A percentile compares a stretch with the other conserved stretches of the same genome.
Evolutionary conservation across 2,888 invertebrate species (phyloP).

Genomic region (Isoperla grammatica): DNA sequence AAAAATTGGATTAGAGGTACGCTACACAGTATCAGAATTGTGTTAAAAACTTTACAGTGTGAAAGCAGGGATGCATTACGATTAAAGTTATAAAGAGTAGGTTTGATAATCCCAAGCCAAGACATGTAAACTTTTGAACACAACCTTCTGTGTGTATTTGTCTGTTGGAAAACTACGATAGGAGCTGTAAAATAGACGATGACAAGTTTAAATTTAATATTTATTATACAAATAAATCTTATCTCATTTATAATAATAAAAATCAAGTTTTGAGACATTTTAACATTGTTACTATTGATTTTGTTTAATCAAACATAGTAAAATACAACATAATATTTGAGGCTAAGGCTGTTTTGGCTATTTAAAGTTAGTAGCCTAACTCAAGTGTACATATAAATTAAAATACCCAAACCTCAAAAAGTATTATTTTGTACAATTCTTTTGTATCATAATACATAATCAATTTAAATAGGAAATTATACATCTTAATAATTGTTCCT

Average conservation of each 20-base stretch:
- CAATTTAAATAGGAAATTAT: background rate
- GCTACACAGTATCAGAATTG: too few relatives aligned
- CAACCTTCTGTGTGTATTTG: too few relatives aligned
- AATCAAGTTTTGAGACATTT: background rate
- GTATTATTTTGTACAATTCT: background rate
- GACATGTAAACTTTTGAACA: too few relatives aligned
- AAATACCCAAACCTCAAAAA: constrained; percentile 1
- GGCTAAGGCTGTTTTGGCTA: background rate
- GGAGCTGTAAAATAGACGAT: too few relatives aligned
- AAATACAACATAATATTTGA: constrained; percentile 6
- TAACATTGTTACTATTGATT: background rate
- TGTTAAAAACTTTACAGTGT: too few relatives aligned
- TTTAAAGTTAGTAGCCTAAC: background rate
- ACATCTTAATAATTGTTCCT: background rate
- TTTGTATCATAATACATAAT: background rate
- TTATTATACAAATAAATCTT: constrained; percentile 28
- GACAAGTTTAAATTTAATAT: constrained; percentile 5
- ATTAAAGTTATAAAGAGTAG: too few relatives aligned
- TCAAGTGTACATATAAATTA: background rate
- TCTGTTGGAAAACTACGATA: too few relatives aligned
- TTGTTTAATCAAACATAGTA: background rate
- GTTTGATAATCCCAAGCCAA: too few relatives aligned
- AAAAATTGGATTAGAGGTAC: too few relatives aligned
- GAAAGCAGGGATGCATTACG: too few relatives aligned
- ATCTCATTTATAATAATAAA: constrained; percentile 5